Conservation (phyloP, 2,797 vertebrate species). For the Sebastes cheni region DNA sequence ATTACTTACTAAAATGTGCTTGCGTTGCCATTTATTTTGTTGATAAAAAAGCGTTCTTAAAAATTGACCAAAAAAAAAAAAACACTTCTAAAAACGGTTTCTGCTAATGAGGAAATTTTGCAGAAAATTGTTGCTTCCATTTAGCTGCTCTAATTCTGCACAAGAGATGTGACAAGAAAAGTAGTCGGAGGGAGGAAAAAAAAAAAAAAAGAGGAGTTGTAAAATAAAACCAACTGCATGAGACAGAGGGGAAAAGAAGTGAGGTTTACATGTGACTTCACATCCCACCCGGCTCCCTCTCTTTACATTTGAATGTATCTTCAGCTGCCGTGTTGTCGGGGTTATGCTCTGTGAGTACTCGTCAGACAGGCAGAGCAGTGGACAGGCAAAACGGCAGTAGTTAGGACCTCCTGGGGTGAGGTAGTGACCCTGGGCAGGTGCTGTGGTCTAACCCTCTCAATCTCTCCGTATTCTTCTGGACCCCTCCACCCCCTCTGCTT, state of each 20-base stretch:
- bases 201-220: not conserved
- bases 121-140: conserved; percentile 56
- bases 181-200: not conserved
- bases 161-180: conserved; percentile 48
- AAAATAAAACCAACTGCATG: conserved; percentile 1
- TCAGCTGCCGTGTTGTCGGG: conserved; percentile 37
- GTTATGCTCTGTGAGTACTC: conserved; percentile 40
- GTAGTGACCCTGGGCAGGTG: conserved; percentile 83
- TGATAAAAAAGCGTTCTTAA: conserved; percentile 35
- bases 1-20: conserved; percentile 27
- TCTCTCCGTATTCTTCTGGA: conserved; percentile 64
- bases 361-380: conserved; percentile 53
- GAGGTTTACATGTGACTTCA: conserved; percentile 30
- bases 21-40: conserved; percentile 27
- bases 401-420: conserved; percentile 70
- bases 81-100: conserved; percentile 29
- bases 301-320: conserved; percentile 44
- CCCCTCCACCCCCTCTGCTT: conserved; percentile 59
- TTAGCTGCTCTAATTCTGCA: conserved; percentile 49
- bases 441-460: conserved; percentile 73
- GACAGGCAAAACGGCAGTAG: conserved; percentile 71
- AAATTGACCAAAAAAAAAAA: conserved; percentile 21
- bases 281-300: not conserved
- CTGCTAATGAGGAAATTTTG: conserved; percentile 54
- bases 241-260: not conserved